Percentiles rank a stretch among this genome's conserved stretches.
phyloP scores from a whole-genome alignment of 2,113 vertebrate genomes.

The Dromaius novaehollandiae region DNA sequence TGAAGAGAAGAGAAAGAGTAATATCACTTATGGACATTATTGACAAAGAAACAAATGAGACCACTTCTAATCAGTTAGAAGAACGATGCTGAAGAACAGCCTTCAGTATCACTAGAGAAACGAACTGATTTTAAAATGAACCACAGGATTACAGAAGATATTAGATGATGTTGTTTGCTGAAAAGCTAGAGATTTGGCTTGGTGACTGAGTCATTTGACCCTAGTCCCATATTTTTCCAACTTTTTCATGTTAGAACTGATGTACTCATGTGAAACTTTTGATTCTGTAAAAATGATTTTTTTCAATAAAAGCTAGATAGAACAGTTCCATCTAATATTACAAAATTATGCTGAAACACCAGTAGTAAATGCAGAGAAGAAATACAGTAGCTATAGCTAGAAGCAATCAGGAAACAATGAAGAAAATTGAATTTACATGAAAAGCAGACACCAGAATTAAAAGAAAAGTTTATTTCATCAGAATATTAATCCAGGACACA shows the following conservation, averaged over 20 bases:
- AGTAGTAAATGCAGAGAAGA: not conserved
- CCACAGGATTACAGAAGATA: not conserved
- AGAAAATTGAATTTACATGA: not conserved
- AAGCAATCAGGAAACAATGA: not conserved
- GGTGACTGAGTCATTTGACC: not conserved
- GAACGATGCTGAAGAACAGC: not conserved
- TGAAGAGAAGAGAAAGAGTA: not conserved
- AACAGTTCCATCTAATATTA: not conserved
- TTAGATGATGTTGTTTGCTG: not conserved
- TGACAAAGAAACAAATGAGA: not conserved
- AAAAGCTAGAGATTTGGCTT: not conserved
- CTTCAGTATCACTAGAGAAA: not conserved
- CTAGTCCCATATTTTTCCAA: not conserved
- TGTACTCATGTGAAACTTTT: not conserved
- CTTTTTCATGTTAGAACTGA: not conserved
- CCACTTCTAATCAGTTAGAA: not conserved
- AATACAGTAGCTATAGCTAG: not conserved
- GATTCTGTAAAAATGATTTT: not conserved
- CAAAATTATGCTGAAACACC: not conserved
- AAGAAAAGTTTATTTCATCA: not conserved
- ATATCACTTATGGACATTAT: not conserved
- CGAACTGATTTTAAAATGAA: not conserved
- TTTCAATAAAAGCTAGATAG: not conserved
- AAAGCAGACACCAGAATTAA: not conserved
- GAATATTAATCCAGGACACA: not conserved